Evolutionary conservation across 2,888 invertebrate species (phyloP), one percentile per base, ranked within the genome.

Genomic region (Slavum lentiscoides): DNA sequence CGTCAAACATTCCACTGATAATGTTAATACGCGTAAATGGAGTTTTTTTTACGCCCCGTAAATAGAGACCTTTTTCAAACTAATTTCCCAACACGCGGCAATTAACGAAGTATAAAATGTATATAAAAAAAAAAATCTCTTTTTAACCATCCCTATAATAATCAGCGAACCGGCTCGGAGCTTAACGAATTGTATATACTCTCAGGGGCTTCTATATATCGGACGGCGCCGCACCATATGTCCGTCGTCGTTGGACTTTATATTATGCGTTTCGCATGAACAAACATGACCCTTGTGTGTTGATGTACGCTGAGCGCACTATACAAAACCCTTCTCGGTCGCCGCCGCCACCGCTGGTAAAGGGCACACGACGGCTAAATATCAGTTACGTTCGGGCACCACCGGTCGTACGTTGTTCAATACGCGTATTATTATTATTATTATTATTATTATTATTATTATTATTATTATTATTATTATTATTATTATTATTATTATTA

Each of bases 211-310:
- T 75, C 74, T 53, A 11, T 53, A 11, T 55, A 17, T 55, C 55
- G 39, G 39, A 37, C 55, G 53, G 53, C 53, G 55, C 53, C 0
- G 64, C 55, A 39, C 77, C 77, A 70, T 77, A 77, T 77, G 77
- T 77, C 77, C 61, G 53, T 53, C 53, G 30, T 30, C 30, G 30
- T 30, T 4, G 2, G 77, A 70, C 61, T 77, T 77, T 69, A 30
- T 30, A n/a, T n/a, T n/a, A 70, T 70, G 77, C 55, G 77, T 77
- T 77, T 70, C 77, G 64, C 77, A 77, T 62, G 77, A 77, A 77
- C 77, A 77, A 77, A 70, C 77, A 70, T 62, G 77, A 77, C 69
- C 74, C 74, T 58, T 75, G 23, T n/a, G 19, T 9, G 43, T 43
- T 2, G 19, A 39, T 43, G 9, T 9, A 6, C 7, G 43, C 7